A percentile compares a stretch with the other conserved stretches of the same genome.
Evolutionary conservation across 2,888 invertebrate species (phyloP).

Genomic region (Amphipoea oculea): DNA sequence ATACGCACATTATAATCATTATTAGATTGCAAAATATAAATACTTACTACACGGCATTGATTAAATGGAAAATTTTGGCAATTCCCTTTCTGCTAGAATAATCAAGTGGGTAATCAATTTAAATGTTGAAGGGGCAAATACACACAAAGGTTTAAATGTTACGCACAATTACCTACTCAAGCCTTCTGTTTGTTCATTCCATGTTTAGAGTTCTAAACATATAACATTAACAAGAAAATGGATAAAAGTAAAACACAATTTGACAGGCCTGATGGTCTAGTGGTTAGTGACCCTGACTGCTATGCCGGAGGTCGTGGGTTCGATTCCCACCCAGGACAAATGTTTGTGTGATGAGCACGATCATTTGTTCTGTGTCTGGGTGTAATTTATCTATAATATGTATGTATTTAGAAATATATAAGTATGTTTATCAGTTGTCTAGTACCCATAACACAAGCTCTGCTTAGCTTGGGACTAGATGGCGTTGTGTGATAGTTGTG

Average conservation of each 20-base stretch:
- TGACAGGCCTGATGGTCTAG: too few species aligned
- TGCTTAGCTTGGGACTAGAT: too few species aligned
- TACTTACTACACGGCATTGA: slow-evolving; percentile 23
- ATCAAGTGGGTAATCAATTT: slow-evolving; percentile 44
- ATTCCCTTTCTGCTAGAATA: slow-evolving; percentile 28
- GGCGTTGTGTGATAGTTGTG: too few species aligned
- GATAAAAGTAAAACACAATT: slow-evolving; percentile 37
- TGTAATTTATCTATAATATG: too few species aligned
- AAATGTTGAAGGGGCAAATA: slow-evolving; percentile 22
- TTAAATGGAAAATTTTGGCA: slow-evolving; percentile 48
- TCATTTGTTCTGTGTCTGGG: too few species aligned
- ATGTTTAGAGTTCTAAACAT: not conserved
- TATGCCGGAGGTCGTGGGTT: too few species aligned
- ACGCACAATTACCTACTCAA: slow-evolving; percentile 32
- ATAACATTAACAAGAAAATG: slow-evolving; percentile 28
- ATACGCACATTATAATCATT: slow-evolving; percentile 49
- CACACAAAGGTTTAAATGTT: slow-evolving; percentile 6
- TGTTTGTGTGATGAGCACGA: too few species aligned
- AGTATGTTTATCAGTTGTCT: too few species aligned
- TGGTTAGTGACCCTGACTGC: too few species aligned
- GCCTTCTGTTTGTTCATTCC: slow-evolving; percentile 9
- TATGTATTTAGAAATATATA: too few species aligned
- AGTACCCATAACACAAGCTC: too few species aligned
- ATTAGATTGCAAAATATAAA: slow-evolving; percentile 62
- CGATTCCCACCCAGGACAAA: too few species aligned